These are phyloP conservation scores for Xestoiulus laeticollis DNA, from an alignment of 2,888 invertebrate species.

Conservation along the genomic window DNA sequence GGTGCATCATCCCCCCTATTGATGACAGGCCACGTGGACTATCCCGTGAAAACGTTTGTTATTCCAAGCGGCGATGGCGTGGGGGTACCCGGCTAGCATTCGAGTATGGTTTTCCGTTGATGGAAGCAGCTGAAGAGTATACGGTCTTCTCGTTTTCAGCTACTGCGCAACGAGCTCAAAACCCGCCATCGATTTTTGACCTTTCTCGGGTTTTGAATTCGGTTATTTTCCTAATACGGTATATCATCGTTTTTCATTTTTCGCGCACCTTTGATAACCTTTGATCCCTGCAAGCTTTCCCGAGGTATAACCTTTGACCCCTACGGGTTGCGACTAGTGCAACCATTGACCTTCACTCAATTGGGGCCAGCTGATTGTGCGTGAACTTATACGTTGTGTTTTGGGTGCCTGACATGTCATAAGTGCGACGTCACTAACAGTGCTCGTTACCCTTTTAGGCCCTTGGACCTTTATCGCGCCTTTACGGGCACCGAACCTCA, in stretches of 20 bases:
- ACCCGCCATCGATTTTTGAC: not conserved
- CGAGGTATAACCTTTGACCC: not conserved
- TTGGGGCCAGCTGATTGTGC: too few species aligned
- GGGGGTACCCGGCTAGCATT: not conserved
- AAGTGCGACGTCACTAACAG: not conserved
- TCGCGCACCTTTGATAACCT: not conserved
- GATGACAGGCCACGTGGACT: not conserved
- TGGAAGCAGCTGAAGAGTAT: not conserved
- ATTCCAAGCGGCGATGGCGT: not conserved
- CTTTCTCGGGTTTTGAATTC: not conserved
- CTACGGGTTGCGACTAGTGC: too few species aligned
- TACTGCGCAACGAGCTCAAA: not conserved
- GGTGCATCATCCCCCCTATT: not conserved
- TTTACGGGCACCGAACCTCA: not conserved
- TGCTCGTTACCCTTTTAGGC: not conserved
- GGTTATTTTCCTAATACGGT: not conserved
- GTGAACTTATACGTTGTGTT: not conserved
- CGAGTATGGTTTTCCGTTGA: not conserved
- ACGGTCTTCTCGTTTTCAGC: not conserved
- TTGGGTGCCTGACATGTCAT: not conserved
- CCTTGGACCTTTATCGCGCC: conserved; percentile 1
- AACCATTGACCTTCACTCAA: too few species aligned
- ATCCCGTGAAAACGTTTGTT: not conserved
- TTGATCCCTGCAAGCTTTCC: not conserved
- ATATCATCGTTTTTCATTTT: not conserved